phyloP scores from a whole-genome alignment of 1,140 invertebrate genomes.

The Calosoma granatense region DNA sequence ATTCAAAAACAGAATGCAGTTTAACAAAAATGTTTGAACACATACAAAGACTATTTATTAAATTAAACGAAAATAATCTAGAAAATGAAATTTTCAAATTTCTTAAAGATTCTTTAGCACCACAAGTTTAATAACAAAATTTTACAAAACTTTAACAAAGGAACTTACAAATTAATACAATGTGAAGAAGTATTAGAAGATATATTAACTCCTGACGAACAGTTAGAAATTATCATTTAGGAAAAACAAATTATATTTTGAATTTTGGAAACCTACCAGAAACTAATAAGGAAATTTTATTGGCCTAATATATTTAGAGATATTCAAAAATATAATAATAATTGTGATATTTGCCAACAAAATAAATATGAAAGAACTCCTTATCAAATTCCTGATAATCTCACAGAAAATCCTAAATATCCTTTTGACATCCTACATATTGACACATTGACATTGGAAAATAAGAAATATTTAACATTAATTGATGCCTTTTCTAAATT shows the following conservation, averaged over 20 bases:
- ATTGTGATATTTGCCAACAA: conserved; percentile 22
- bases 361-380: conserved; percentile 27
- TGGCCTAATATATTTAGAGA: conserved; percentile 29
- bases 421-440: conserved; percentile 26
- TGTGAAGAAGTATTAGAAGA: conserved; percentile 18
- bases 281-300: conserved; percentile 28
- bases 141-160: not conserved
- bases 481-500: too few species aligned
- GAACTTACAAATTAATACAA: not conserved
- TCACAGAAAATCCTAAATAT: conserved; percentile 21
- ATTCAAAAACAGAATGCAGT: not conserved
- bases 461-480: conserved; percentile 22
- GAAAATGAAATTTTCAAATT: not conserved
- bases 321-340: conserved; percentile 20
- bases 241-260: conserved; percentile 29
- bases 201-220: conserved; percentile 22
- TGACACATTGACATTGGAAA: conserved; percentile 22
- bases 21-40: not conserved
- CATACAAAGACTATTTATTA: not conserved
- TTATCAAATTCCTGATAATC: conserved; percentile 22
- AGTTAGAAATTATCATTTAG: conserved; percentile 26
- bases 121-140: not conserved
- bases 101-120: not conserved
- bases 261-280: conserved; percentile 29
- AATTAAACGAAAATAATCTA: not conserved